phyloP scores from a whole-genome alignment of 30 jellyfish, hydroid and myxozoan genomes.

The Rhopilema esculentum region DNA sequence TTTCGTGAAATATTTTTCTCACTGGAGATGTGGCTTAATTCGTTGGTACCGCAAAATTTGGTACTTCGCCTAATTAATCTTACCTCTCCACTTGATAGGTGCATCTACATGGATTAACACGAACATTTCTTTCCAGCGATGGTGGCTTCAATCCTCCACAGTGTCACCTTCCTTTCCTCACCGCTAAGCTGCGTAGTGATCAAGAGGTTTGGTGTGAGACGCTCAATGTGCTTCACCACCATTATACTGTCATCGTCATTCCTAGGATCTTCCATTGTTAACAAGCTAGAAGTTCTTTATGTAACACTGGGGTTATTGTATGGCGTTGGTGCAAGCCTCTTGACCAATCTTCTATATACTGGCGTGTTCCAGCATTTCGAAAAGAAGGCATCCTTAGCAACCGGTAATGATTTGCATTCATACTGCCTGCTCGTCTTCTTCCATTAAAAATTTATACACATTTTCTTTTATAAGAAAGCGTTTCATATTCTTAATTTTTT shows the following conservation, averaged over 20 bases:
- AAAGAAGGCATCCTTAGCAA: conserved; percentile 22
- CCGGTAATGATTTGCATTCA: background rate
- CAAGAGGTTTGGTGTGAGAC: conserved; percentile 12
- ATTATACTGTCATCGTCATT: background rate
- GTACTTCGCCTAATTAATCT: no score
- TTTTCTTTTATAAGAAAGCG: no score
- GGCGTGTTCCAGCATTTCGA: conserved; percentile 21
- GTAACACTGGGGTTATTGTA: conserved; percentile 25
- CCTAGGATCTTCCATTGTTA: background rate
- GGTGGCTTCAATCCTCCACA: conserved; percentile 46
- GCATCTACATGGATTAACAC: background rate
- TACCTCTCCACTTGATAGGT: no score
- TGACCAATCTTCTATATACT: conserved; percentile 10
- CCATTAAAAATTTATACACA: no score
- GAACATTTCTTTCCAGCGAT: background rate
- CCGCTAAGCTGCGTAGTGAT: conserved; percentile 19
- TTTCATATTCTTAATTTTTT: no score
- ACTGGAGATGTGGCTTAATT: no score
- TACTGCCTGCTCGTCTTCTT: background rate
- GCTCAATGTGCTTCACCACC: conserved; percentile 10
- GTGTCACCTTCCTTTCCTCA: conserved; percentile 38
- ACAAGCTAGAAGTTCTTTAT: conserved; percentile 18
- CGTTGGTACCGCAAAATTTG: no score
- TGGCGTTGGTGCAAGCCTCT: conserved; percentile 42
- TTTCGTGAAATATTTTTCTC: no score